Evolutionary conservation across 1,140 invertebrate species (phyloP), one percentile per base, ranked within the genome.

Genomic region (Calephelis virginiensis): DNA sequence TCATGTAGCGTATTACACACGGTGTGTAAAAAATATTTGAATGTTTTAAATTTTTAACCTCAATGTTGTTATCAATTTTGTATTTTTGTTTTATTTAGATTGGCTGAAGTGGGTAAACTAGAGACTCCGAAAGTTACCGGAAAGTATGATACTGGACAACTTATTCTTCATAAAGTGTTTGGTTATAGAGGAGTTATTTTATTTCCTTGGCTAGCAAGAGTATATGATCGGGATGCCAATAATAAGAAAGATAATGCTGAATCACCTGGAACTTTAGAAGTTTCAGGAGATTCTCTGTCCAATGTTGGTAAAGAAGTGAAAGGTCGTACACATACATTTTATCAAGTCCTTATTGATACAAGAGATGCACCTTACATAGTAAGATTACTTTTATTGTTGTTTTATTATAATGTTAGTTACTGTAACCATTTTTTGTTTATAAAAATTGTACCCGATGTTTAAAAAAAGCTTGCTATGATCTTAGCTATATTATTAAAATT

Each of bases 341-440:
- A 99, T 90, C 97, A 99, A 93, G 97, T 98, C 14, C 92, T 99
- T 7, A 99, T 99, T 79, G 98, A 99, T 91, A 96, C 97, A 65
- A 93, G 98, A 83, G 98, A 99, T 93, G 98, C 97, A 86, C 98
- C 98, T 28, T 97, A 95, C 89, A 98, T 99, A 92, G 97, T 98
- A 93, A 95, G 95, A 56, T 43, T 14, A 45, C 61, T 61, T 53
- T 8, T 63, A 65, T 13, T 48, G 64, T 37, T 63, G 66, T 17
- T 28, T 66, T 59, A 40, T 40, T 37, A 9, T 43, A 43, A 43
- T 5, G 6, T 9, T 43, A 8, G 40, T 7, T 5, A 43, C 40
- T 9, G 1, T 6, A 0, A 49, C 59, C 14, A 11, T 9, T 38
- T 28, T 61, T 28, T 28, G 17, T 59, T 59, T 59, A 11, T 38